These are phyloP conservation scores for Smutsia gigantea DNA, from an alignment of 2,797 vertebrate genomes.

Conservation along the genomic window DNA sequence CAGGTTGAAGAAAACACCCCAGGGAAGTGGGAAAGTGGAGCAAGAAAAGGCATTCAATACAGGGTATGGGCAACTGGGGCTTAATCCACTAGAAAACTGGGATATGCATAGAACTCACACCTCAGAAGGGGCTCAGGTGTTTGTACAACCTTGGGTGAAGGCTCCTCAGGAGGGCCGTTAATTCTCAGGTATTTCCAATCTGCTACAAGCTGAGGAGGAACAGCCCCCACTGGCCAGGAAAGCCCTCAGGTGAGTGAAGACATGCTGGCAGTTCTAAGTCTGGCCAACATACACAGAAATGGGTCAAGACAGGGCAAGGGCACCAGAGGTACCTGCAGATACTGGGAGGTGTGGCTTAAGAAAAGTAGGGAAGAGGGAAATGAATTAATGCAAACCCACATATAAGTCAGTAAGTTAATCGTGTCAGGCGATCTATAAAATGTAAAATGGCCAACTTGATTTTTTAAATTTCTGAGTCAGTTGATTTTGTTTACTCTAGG, in stretches of 20 bases:
- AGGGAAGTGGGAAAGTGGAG: background rate
- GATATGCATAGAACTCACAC: background rate
- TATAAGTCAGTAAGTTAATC: background rate
- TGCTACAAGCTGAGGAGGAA: background rate
- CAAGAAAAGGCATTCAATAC: background rate
- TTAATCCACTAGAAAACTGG: background rate
- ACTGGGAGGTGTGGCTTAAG: background rate
- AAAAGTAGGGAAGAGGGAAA: background rate
- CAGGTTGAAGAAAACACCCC: background rate
- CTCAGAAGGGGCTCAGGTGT: background rate
- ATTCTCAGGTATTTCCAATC: background rate
- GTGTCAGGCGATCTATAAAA: background rate
- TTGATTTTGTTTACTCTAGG: slow-evolving; percentile 13
- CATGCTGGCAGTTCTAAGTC: background rate
- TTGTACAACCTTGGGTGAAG: background rate
- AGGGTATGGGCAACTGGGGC: background rate
- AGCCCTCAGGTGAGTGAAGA: background rate
- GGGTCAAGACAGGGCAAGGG: background rate
- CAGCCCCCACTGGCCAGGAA: background rate
- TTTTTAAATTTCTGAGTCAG: background rate
- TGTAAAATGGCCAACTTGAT: background rate
- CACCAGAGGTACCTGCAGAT: background rate
- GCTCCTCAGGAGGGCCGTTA: background rate
- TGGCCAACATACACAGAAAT: background rate
- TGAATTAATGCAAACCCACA: background rate